Evolutionary conservation across 2,888 invertebrate species (phyloP), one percentile per base, ranked within the genome.

Genomic region (Meteorus colon): DNA sequence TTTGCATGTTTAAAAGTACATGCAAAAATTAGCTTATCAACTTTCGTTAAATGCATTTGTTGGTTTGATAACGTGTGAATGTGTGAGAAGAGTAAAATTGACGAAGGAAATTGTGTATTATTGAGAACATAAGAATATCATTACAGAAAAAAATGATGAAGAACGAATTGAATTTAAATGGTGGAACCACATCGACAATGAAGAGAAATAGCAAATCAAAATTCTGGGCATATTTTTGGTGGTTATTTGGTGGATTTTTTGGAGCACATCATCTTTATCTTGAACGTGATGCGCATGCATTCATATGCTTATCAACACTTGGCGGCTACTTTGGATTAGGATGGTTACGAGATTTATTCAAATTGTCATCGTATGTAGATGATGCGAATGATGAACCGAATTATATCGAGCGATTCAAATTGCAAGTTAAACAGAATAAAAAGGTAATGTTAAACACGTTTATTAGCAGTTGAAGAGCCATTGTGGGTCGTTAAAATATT

Each of bases 201-300:
- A 62, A n/a, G 34, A 62, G 29, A 62, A 14, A 63, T 72, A 70
- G 60, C 70, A 92, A 92, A 79, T 92, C 91, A 73, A 86, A 90
- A 12, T 86, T 94, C 69, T 86, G 93, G 84, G 93, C 98, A 0
- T 98, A 98, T 86, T 77, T 97, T 1, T 90, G 95, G 59, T 98
- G 98, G 98, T 85, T 97, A 0, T 92, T 96, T 81, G 96, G 97
- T 24, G 98, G 98, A 4, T 90, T 96, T 83, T 94, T 96, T 82
- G 98, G 98, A 0, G 90, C 96, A 5, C 98, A 98, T 90, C 97
- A 98, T 87, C 93, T 98, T 85, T 98, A 98, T 90, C 91, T 98
- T 79, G 93, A 94, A 73, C 92, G 98, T 75, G 97, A 98, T 89
- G 92, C 94, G 29, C 98, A 98, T 84, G 98, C 96, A 0, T 96